Evolutionary conservation across 2,113 vertebrate genomes (phyloP).

Genomic region (Phalacrocorax pelagicus): DNA sequence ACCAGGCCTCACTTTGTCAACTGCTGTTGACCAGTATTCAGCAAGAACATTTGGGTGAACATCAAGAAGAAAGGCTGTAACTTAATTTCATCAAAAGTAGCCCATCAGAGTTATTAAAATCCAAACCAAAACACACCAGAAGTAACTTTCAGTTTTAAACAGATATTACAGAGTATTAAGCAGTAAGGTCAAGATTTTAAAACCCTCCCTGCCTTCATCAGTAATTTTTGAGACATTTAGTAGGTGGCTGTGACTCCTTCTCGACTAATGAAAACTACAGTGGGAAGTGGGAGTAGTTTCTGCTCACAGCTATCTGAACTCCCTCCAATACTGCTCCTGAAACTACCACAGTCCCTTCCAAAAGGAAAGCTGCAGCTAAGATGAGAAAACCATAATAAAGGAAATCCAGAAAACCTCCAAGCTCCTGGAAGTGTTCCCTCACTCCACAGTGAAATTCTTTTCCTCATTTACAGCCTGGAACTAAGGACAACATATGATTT

Average conservation of each 20-base stretch:
- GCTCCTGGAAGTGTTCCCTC: not conserved
- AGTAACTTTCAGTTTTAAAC: not conserved
- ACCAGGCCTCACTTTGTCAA: not conserved
- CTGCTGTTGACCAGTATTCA: not conserved
- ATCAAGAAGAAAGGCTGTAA: not conserved
- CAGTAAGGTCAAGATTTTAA: not conserved
- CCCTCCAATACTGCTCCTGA: not conserved
- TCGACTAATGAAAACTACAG: not conserved
- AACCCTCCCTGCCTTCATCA: not conserved
- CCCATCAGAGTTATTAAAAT: not conserved
- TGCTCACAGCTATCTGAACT: not conserved
- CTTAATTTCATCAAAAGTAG: not conserved
- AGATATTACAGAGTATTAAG: not conserved
- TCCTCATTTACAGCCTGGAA: not conserved
- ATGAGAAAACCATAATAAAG: not conserved
- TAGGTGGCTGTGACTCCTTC: not conserved
- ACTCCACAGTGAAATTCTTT: not conserved
- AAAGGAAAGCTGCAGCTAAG: not conserved
- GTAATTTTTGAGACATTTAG: not conserved
- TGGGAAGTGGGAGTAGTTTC: not conserved
- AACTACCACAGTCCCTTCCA: not conserved
- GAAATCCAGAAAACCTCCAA: not conserved
- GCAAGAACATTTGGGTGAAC: not conserved
- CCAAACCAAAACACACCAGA: not conserved
- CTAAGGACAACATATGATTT: not conserved